Evolutionary conservation across 53 echinoderm and acorn worm genomes (phyloP), one percentile per base, ranked within the genome.

Genomic region (Holothuria leucospilota): DNA sequence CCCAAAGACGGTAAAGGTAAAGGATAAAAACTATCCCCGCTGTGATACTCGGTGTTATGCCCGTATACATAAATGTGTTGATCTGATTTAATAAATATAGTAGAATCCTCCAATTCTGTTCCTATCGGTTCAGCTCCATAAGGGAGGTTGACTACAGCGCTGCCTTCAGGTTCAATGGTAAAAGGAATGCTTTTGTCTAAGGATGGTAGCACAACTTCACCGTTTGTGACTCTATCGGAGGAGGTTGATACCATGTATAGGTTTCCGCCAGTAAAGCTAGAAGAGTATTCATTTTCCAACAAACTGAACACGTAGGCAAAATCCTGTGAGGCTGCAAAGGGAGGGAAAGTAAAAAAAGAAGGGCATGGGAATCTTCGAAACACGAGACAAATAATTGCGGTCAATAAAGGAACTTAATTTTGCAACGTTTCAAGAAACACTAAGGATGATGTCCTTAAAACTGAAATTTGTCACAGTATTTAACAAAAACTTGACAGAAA

Each of bases 211-310:
- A 75, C n/a, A 13, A 75, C 26, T 49, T 6, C 28, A 75, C 75
- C 75, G 4, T 8, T 51, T 15, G 75, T 75, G 20, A 38, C 38
- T 52, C 24, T 75, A 27, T 13, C 24, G 3, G 46, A 13, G 26
- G 75, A 75, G 8, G 75, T 75, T 23, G 75, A 75, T 51, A 52
- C 21, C 16, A 75, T 75, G 25, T 75, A 75, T 2, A 75, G 75
- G 23, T 46, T 24, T 11, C n/a, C 51, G 16, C 24, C 75, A 11
- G 13, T 8, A 23, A 12, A 49, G 20, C 8, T 56, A 18, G 6
- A 2, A 24, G 8, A 5, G 8, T 51, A 15, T 18, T 72, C 34
- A 10, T 75, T 75, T 20, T 75, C 21, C 39, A 75, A 75, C 14
- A 75, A 46, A 46, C 49, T 49, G 51, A 75, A 75, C 11, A 75